phyloP scores from a whole-genome alignment of 2,888 invertebrate genomes.

The Leptura quadrifasciata region DNA sequence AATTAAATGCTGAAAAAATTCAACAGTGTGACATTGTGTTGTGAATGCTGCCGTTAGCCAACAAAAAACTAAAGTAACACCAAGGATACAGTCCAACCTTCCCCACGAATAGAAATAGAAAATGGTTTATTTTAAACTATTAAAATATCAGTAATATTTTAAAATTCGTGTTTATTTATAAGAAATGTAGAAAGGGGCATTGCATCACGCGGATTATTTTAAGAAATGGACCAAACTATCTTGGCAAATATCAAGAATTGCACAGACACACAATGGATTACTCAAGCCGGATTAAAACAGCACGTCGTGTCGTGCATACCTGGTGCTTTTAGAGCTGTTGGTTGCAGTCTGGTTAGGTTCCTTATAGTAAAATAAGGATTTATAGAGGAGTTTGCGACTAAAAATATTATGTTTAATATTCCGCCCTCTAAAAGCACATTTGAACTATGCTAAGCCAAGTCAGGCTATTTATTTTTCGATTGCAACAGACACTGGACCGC shows the following conservation, averaged over 20 bases:
- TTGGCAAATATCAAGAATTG: constrained; percentile 20
- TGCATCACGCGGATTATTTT: constrained; percentile 13
- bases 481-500: too few species aligned
- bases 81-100: background rate
- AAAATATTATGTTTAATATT: too few species aligned
- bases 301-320: background rate
- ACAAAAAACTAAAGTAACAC: background rate
- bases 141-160: background rate
- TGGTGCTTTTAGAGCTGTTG: too few species aligned
- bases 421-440: too few species aligned
- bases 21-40: too few species aligned
- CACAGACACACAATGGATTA: constrained; percentile 18
- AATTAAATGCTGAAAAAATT: too few species aligned
- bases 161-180: background rate
- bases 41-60: too few species aligned
- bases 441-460: too few species aligned
- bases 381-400: too few species aligned
- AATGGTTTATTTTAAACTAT: background rate
- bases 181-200: background rate
- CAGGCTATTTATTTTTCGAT: too few species aligned
- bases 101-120: background rate
- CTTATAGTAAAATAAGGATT: too few species aligned
- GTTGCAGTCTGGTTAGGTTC: too few species aligned
- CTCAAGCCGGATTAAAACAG: background rate
- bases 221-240: background rate